Evolutionary conservation across 2,113 vertebrate species (phyloP), one percentile per base, ranked within the genome.

Genomic region (Solenodon paradoxus): DNA sequence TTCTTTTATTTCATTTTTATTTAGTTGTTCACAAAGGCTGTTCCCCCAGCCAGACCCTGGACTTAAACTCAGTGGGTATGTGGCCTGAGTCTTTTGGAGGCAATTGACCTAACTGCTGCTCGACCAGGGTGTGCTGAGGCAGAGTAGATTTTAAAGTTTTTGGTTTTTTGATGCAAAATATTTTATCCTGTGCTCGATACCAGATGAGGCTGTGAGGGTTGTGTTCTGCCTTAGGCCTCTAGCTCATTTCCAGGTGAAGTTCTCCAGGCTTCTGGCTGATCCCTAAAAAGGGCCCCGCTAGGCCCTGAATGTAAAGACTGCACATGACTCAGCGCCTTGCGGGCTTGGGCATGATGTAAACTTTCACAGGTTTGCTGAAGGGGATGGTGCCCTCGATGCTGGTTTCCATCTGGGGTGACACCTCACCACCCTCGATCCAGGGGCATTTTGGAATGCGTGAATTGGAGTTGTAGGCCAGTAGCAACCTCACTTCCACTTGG

Each of bases 301-400:
- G 40, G 17, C 49, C 40, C 40, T 0, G 0, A 55, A 61, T 45
- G 30, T 24, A 40, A 47, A 47, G 59, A 80, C 57, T 2, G n/a
- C 57, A 32, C 26, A 19, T 24, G 47, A 53, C 74, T 99, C 97
- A 99, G 89, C 99, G 98, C 4, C 99, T 97, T 35, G 99, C 98
- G 3, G 99, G 99, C 96, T 99, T 99, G 90, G 99, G 99, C 99
- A 99, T 99, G 91, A 99, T 99, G 93, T 98, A 99, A 61, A 99
- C 99, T 96, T 99, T 99, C 85, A 99, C 99, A 0, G 99, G 96
- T 92, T 99, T 99, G 99, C 99, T 99, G 97, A 99, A 99, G 0
- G 99, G 99, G 13, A 99, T 99, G 78, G 99, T 99, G 78, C 99
- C 99, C 88, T 99, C 99, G 0, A 99, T 99, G 84, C 98, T 96